Evolutionary conservation across 1,140 invertebrate genomes (phyloP).

Genomic region (Drosophila chauvacae): DNA sequence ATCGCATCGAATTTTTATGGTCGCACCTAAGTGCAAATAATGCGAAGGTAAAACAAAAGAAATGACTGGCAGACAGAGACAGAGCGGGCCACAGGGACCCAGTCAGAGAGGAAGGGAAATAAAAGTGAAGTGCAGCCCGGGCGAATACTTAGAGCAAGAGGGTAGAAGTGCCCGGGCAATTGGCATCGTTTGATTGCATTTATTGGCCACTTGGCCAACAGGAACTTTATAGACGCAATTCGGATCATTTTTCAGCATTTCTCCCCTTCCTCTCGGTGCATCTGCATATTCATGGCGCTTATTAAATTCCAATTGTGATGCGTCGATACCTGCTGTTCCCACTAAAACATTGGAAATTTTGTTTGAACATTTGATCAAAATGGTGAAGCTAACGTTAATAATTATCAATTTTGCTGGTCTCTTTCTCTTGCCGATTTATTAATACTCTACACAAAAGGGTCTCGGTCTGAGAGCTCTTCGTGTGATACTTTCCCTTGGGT

Average conservation of each 20-base stretch:
- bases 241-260: constrained; percentile 18
- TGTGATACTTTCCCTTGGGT: neutral
- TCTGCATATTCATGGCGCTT: constrained; percentile 43
- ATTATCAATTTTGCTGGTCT: neutral
- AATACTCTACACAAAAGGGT: neutral
- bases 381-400: neutral
- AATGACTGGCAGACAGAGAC: constrained; percentile 14
- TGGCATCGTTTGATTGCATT: constrained; percentile 57
- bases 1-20: constrained; percentile 60
- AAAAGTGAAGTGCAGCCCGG: constrained; percentile 11
- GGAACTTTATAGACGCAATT: constrained; percentile 18
- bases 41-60: constrained; percentile 44
- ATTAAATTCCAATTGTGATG: constrained; percentile 34
- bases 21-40: constrained; percentile 64
- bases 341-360: neutral
- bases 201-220: constrained; percentile 57
- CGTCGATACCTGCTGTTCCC: neutral
- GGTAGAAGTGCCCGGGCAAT: constrained; percentile 3
- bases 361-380: neutral
- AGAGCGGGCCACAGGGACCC: neutral
- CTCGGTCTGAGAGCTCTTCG: too few relatives aligned
- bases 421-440: rapidly evolving
- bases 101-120: neutral
- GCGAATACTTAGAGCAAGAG: constrained; percentile 7
- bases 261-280: neutral